Evolutionary conservation across 2,113 vertebrate genomes (phyloP).

Genomic region (Anoplopoma fimbria): DNA sequence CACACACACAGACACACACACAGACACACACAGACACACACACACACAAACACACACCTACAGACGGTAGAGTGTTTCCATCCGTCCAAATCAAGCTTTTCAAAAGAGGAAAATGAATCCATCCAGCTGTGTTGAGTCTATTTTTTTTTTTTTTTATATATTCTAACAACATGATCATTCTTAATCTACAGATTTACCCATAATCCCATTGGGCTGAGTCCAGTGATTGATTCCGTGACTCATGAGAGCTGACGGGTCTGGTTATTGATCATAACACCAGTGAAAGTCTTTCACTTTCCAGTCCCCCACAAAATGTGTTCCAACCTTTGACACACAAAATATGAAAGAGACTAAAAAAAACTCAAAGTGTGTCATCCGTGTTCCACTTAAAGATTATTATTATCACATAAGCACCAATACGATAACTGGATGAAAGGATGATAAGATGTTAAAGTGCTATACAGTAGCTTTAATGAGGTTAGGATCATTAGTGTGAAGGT

Average conservation of each 20-base stretch:
- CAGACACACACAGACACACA: too few relatives aligned
- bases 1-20: too few relatives aligned
- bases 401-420: background rate
- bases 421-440: background rate
- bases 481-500: slow-evolving; percentile 18
- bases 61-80: slow-evolving; percentile 38
- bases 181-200: slow-evolving; percentile 51
- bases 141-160: background rate
- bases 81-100: slow-evolving; percentile 28
- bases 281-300: background rate
- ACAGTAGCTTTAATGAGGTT: slow-evolving; percentile 13
- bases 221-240: background rate
- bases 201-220: slow-evolving; percentile 8
- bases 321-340: slow-evolving; percentile 10
- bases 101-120: slow-evolving; percentile 39
- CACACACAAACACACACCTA: slow-evolving; percentile 4
- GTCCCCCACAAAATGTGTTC: too few relatives aligned
- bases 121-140: background rate
- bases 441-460: background rate
- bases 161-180: slow-evolving; percentile 34
- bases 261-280: slow-evolving; percentile 34
- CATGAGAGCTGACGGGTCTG: slow-evolving; percentile 27
- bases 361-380: background rate
- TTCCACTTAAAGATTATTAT: background rate
- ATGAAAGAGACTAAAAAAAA: background rate